Evolutionary conservation across 2,888 invertebrate species (phyloP), one percentile per base, ranked within the genome.

Genomic region (Latrodectus hesperus): DNA sequence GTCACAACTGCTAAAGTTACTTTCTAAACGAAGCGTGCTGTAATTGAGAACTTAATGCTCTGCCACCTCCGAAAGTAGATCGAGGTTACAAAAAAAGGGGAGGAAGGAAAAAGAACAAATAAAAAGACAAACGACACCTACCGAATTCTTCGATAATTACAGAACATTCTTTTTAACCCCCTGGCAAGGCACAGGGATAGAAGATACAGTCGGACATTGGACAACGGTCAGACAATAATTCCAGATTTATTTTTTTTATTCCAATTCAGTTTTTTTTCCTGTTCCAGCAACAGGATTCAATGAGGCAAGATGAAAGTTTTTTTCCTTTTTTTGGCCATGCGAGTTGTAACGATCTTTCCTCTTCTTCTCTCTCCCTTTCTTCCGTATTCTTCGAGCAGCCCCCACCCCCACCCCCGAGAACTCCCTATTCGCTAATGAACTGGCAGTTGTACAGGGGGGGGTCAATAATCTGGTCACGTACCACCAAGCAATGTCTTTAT

Each of bases 401-500:
- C n/a, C 55, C 60, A 60, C 60, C 60, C 60, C 60, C 60, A 16
- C 8, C 12, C 10, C 16, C n/a, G 9, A 22, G 12, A 16, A 16
- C 49, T 60, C 49, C 64, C 73, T 49, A 52, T 64, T 51, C 72
- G 70, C 77, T 84, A 84, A 84, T 84, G 84, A 84, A 84, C 84
- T 67, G 64, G 76, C 76, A 76, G 73, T 68, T 67, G 82, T 68
- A 84, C 73, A 73, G 12, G 72, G 55, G 72, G 73, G 72, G 55
- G 72, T 67, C 72, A 84, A 78, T 78, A 84, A 84, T 84, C 77
- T 71, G 84, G 84, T 84, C 84, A 84, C 84, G 84, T 84, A 71
- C 53, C 3, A n/a, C 55, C 16, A 70, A 64, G 72, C 74, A 71
- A 71, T 83, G 75, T 83, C 83, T 83, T 78, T 22, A 72, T 84